Evolutionary conservation across 2,888 invertebrate genomes (phyloP).

Genomic region (Paralinhomoeus sp.): DNA sequence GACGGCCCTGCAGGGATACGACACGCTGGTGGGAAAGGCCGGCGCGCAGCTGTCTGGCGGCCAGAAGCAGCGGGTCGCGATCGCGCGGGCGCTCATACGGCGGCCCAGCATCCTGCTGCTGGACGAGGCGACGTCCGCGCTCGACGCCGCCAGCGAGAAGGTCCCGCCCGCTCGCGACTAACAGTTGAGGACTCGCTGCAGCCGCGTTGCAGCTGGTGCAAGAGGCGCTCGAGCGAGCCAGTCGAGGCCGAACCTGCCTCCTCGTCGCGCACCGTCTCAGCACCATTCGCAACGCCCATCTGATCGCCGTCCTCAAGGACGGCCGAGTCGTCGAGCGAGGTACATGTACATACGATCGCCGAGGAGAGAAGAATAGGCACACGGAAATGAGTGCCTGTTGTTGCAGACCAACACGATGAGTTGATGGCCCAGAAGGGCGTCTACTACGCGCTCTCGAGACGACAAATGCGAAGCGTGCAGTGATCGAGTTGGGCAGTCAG

Average conservation of each 20-base stretch:
- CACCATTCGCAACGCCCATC: slow-evolving; percentile 28
- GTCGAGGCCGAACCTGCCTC: slow-evolving; percentile 23
- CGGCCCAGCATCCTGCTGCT: too few relatives aligned
- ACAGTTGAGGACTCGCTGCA: too few relatives aligned
- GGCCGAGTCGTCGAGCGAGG: slow-evolving; percentile 37
- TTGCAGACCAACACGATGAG: slow-evolving; percentile 43
- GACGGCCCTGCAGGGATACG: slow-evolving; percentile 8
- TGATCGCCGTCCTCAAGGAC: slow-evolving; percentile 14
- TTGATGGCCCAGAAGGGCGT: slow-evolving; percentile 42
- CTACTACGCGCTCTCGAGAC: slow-evolving; percentile 37
- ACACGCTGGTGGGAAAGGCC: slow-evolving; percentile 13
- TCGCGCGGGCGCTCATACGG: too few relatives aligned
- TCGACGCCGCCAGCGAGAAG: slow-evolving; percentile 13
- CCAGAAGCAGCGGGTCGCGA: too few relatives aligned
- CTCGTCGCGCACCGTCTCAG: slow-evolving; percentile 33
- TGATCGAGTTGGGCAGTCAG: too few relatives aligned
- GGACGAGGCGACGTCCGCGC: too few relatives aligned
- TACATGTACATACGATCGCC: slow-evolving; percentile 3
- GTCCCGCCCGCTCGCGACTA: too few relatives aligned
- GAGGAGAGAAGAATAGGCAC: too few relatives aligned
- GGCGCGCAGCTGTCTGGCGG: slow-evolving; percentile 12
- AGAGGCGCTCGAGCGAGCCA: slow-evolving; percentile 46
- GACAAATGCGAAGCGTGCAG: too few relatives aligned
- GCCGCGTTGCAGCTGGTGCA: slow-evolving; percentile 68
- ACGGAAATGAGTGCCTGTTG: too few relatives aligned